phyloP scores from a whole-genome alignment of 2,888 invertebrate species.

The Platycnemis pennipes region DNA sequence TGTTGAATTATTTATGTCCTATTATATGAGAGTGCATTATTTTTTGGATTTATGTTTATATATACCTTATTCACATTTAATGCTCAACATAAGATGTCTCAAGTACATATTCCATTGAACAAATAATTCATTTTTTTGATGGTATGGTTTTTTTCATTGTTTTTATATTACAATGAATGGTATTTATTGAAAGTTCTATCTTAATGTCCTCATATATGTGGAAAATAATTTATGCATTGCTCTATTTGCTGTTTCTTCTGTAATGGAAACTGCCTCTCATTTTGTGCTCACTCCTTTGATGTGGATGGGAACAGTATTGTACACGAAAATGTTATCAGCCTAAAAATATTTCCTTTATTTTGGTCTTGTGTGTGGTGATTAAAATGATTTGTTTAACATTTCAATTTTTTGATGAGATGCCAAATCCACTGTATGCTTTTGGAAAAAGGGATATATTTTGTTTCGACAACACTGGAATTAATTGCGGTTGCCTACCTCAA shows the following conservation, averaged over 20 bases:
- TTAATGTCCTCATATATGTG: not conserved
- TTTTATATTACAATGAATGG: not conserved
- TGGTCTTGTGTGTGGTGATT: not conserved
- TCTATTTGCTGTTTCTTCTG: slow-evolving; percentile 34
- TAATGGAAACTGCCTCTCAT: not conserved
- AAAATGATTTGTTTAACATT: not conserved
- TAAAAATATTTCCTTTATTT: not conserved
- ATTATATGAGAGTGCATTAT: not conserved
- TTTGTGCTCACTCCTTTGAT: slow-evolving; percentile 55
- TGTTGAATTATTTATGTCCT: not conserved
- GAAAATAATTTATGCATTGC: not conserved
- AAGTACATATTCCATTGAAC: not conserved
- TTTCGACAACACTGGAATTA: not conserved
- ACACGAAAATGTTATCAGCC: not conserved
- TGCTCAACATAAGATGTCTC: not conserved
- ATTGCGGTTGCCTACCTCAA: not conserved
- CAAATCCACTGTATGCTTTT: not conserved
- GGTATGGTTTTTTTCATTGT: not conserved
- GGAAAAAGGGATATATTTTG: not conserved
- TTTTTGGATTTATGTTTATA: not conserved
- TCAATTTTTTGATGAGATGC: not conserved
- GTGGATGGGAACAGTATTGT: slow-evolving; percentile 65
- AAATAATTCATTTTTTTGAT: not conserved
- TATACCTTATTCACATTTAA: not conserved
- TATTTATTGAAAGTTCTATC: not conserved